Conservation (phyloP, 1,140 invertebrate genomes). For the Stegodyphus mimosarum region DNA sequence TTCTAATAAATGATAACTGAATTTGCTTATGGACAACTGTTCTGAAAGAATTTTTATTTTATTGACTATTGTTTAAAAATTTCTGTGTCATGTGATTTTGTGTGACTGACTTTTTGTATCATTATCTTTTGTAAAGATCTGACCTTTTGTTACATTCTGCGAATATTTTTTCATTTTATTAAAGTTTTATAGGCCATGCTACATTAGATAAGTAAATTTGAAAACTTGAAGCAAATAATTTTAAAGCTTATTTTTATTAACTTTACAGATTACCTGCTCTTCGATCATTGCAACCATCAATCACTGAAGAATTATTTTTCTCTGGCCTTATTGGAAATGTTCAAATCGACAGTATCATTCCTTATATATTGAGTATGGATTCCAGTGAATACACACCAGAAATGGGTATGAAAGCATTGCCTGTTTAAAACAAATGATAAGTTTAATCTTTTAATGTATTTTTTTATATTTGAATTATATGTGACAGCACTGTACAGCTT, state of each 20-base stretch:
- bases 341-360: slow-evolving; percentile 91
- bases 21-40: no score
- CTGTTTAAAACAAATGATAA: background rate
- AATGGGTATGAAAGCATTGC: slow-evolving; percentile 27
- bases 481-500: no score
- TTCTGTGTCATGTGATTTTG: no score
- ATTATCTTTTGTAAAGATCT: background rate
- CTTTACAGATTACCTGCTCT: slow-evolving; percentile 77
- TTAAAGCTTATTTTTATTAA: no score
- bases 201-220: no score
- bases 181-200: background rate
- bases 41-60: no score
- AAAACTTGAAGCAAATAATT: no score
- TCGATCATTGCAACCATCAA: slow-evolving; percentile 79
- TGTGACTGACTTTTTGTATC: no score
- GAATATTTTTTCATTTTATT: background rate
- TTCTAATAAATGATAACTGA: no score
- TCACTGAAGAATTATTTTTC: slow-evolving; percentile 93
- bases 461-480: no score
- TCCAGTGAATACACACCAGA: slow-evolving; percentile 67
- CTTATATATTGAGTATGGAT: slow-evolving; percentile 88
- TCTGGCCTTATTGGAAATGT: slow-evolving; percentile 91
- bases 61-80: no score
- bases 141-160: background rate
- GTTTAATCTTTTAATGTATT: no score